phyloP scores from a whole-genome alignment of 2,797 vertebrate genomes.

The Phalanger gymnotis region DNA sequence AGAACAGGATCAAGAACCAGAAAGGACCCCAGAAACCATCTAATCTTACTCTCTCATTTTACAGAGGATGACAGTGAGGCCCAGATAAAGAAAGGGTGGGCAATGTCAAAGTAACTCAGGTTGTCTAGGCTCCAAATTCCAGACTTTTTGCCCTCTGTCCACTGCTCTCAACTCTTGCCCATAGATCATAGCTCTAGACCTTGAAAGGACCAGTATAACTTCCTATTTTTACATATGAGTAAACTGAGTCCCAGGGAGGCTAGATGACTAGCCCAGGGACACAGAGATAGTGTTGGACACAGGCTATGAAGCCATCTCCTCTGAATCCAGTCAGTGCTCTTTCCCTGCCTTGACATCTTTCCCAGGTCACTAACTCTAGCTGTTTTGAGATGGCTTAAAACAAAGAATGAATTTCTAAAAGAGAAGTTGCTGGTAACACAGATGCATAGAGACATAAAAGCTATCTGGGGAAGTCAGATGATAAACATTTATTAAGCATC shows the following conservation, averaged over 20 bases:
- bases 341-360: background rate
- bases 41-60: background rate
- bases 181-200: no score
- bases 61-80: background rate
- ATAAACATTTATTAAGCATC: background rate
- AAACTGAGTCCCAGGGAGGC: background rate
- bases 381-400: background rate
- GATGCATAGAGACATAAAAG: background rate
- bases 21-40: background rate
- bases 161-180: background rate
- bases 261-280: background rate
- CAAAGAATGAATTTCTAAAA: background rate
- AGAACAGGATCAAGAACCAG: background rate
- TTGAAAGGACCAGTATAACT: background rate
- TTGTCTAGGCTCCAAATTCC: background rate
- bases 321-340: background rate
- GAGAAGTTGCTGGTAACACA: background rate
- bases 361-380: background rate
- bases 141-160: no score
- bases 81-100: background rate
- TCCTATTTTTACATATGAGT: background rate
- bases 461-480: background rate
- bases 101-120: background rate
- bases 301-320: background rate
- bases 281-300: background rate